Evolutionary conservation across 1,140 invertebrate species (phyloP).

Genomic region (Holcopasites calliopsidis): DNA sequence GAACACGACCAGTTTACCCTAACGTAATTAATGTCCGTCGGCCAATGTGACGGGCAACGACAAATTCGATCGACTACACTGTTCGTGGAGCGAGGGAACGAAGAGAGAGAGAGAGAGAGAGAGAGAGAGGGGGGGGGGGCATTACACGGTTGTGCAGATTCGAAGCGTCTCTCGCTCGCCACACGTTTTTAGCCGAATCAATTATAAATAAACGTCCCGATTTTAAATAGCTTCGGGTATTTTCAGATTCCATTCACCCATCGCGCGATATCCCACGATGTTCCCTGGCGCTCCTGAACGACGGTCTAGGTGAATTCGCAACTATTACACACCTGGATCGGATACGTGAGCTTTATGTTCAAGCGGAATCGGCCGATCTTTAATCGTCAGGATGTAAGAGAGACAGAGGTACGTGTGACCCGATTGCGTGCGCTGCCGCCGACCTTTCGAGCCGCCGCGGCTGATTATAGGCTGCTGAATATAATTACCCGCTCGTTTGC

Average conservation of each 20-base stretch:
- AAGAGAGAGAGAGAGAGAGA: too few species aligned
- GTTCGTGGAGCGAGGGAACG: conserved; percentile 8
- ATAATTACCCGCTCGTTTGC: not conserved
- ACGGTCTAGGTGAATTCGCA: not conserved
- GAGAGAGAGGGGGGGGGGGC: not conserved
- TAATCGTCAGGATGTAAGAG: not conserved
- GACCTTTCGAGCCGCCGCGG: not conserved
- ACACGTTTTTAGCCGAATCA: conserved; percentile 25
- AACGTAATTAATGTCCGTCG: conserved; percentile 43
- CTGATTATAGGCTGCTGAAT: not conserved
- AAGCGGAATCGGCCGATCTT: not conserved
- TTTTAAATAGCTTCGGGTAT: conserved; percentile 6
- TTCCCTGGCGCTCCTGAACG: too few species aligned
- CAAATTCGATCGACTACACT: conserved; percentile 27
- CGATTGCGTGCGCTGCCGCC: not conserved
- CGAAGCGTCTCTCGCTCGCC: too few species aligned
- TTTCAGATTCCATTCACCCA: conserved; percentile 31
- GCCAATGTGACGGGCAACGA: conserved; percentile 43
- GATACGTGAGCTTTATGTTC: not conserved
- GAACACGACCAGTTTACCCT: conserved; percentile 41
- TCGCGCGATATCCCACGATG: not conserved
- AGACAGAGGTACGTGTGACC: not conserved
- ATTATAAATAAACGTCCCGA: conserved; percentile 42
- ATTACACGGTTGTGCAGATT: not conserved
- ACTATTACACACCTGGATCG: not conserved